Conservation (phyloP, 2,113 vertebrate genomes). For the Vulpes ferrilata region DNA sequence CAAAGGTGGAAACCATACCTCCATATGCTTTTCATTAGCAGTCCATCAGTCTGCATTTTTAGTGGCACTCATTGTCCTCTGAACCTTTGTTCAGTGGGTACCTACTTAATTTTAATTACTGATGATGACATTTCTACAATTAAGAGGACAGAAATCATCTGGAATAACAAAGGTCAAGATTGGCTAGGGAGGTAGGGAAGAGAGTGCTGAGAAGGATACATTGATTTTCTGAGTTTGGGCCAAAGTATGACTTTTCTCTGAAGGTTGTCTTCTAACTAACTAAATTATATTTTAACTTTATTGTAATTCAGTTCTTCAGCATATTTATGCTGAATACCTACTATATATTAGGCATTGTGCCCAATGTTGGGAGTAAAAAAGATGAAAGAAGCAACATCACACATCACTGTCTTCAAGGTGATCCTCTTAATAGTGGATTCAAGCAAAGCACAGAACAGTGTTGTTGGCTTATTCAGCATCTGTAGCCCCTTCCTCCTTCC, state of each 20-base stretch:
- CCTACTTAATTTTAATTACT: conserved; percentile 33
- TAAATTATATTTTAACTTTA: background rate
- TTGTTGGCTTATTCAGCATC: background rate
- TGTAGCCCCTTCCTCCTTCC: background rate
- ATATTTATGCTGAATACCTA: background rate
- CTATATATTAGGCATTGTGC: background rate
- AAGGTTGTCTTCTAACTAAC: background rate
- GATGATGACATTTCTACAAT: background rate
- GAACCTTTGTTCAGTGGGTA: background rate
- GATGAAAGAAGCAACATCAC: background rate
- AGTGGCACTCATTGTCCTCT: background rate
- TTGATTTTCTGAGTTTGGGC: background rate
- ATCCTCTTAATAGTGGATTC: background rate
- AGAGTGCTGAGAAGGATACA: background rate
- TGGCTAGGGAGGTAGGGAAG: background rate
- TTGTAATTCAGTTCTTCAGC: background rate
- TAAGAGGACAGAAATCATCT: background rate
- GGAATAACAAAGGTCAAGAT: background rate
- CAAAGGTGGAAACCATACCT: background rate
- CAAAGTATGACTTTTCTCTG: background rate
- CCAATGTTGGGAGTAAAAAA: background rate
- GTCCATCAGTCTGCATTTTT: background rate
- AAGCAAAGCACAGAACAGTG: background rate
- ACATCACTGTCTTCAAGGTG: background rate
- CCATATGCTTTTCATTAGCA: background rate